These are phyloP conservation scores for Tetramorium bicarinatum DNA, from an alignment of 2,888 invertebrate genomes.

Conservation along the genomic window DNA sequence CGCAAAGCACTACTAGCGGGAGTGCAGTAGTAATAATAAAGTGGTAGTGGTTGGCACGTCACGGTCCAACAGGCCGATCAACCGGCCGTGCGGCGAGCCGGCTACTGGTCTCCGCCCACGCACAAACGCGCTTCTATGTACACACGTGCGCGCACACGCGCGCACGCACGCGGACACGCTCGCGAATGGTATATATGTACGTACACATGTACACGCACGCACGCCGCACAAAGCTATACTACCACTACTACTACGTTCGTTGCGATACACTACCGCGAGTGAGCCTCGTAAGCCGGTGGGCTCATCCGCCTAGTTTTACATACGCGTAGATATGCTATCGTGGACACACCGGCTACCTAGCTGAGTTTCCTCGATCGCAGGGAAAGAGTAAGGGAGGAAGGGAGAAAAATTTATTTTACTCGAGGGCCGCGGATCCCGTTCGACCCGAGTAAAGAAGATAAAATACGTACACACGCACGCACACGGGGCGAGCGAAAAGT, in stretches of 20 bases:
- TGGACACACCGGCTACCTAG: conserved; percentile 36
- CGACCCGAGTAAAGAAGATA: neutral
- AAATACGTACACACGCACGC: conserved; percentile 14
- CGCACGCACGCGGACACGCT: neutral
- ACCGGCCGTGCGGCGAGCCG: conserved; percentile 81
- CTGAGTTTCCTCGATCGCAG: neutral
- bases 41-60: conserved; percentile 84
- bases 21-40: conserved; percentile 83
- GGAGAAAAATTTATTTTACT: conserved; percentile 26
- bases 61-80: conserved; percentile 85
- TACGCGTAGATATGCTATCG: conserved; percentile 38
- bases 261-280: neutral
- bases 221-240: neutral
- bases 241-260: neutral
- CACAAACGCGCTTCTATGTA: conserved; percentile 72
- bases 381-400: conserved; percentile 13
- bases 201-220: neutral
- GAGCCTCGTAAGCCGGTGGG: conserved; percentile 13
- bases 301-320: conserved; percentile 31
- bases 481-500: neutral
- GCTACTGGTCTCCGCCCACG: conserved; percentile 85
- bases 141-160: conserved; percentile 54
- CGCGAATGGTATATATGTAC: neutral
- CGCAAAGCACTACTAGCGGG: conserved; percentile 69
- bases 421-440: conserved; percentile 38